Evolutionary conservation across 2,113 vertebrate species (phyloP).

Genomic region (Phaethornis superciliosus): DNA sequence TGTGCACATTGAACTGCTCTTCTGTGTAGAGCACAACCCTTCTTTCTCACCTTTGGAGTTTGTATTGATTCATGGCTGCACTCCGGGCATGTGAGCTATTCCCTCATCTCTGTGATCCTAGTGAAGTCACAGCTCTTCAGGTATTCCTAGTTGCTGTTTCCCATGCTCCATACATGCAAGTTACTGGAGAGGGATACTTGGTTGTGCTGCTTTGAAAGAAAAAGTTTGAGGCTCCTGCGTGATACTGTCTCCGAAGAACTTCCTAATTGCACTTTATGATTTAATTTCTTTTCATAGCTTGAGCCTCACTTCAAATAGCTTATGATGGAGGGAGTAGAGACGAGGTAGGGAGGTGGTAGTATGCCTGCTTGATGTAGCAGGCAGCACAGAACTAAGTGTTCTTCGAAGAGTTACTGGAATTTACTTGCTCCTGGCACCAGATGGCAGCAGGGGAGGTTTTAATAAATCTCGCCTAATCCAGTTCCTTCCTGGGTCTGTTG

Average conservation of each 20-base stretch:
- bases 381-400: not conserved
- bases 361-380: not conserved
- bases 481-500: not conserved
- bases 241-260: not conserved
- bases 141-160: not conserved
- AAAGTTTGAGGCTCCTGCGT: not conserved
- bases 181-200: not conserved
- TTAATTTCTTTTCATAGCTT: not conserved
- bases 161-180: not conserved
- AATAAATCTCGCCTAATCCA: not conserved
- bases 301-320: not conserved
- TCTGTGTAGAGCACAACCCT: not conserved
- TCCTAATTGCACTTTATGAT: not conserved
- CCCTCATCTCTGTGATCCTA: not conserved
- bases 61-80: not conserved
- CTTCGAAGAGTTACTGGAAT: not conserved
- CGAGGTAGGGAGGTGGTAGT: not conserved
- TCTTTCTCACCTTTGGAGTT: not conserved
- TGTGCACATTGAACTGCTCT: not conserved
- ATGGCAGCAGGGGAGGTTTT: slow-evolving; percentile 56
- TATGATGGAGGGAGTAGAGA: not conserved
- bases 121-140: not conserved
- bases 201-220: not conserved
- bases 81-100: not conserved
- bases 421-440: slow-evolving; percentile 53